phyloP scores from a whole-genome alignment of 2,113 vertebrate species.

The Thryonomys swinderianus region DNA sequence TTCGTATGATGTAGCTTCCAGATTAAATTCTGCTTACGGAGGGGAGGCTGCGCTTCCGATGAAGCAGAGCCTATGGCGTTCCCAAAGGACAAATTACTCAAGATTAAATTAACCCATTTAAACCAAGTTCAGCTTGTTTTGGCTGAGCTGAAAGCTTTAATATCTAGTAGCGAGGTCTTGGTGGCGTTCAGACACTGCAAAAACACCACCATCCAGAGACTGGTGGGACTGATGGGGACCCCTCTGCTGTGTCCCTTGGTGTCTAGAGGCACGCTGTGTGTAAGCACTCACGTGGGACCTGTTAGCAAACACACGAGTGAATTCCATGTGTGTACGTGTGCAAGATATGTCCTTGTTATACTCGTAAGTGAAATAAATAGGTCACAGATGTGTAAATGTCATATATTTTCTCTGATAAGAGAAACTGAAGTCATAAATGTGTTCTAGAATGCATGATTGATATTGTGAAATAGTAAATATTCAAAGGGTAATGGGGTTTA shows the following conservation, averaged over 20 bases:
- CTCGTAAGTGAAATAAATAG: too few species aligned
- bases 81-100: neutral
- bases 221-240: neutral
- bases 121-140: neutral
- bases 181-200: neutral
- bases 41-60: neutral
- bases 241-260: neutral
- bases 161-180: neutral
- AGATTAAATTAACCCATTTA: slow-evolving; percentile 30
- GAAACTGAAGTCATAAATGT: too few species aligned
- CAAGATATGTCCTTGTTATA: too few species aligned
- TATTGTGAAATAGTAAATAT: too few species aligned
- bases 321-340: neutral
- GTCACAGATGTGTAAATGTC: too few species aligned
- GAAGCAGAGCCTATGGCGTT: neutral
- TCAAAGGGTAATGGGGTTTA: too few species aligned
- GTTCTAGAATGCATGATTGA: too few species aligned
- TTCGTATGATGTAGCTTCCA: slow-evolving; percentile 5
- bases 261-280: neutral
- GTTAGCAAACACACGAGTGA: neutral
- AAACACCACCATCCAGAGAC: neutral
- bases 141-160: neutral
- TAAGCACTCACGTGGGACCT: too few species aligned
- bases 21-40: slow-evolving; percentile 34
- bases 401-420: too few species aligned